A percentile compares a stretch with the other conserved stretches of the same genome.
These are phyloP conservation scores for Trichogramma pretiosum DNA, from an alignment of 1,140 invertebrate genomes.

Conservation along the genomic window DNA sequence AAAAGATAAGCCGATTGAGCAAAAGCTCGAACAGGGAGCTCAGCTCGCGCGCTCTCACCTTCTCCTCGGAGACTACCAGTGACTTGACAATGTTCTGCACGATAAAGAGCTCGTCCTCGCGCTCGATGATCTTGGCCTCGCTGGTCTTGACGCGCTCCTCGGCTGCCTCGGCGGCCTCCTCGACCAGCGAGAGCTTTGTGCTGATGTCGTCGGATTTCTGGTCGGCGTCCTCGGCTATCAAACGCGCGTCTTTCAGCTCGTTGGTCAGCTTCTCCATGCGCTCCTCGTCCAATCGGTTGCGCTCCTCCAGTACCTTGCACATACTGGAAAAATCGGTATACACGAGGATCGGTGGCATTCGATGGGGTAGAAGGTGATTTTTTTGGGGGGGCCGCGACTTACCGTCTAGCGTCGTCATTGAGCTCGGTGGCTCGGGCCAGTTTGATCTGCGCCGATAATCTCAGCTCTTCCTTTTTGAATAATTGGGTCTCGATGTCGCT, in stretches of 20 bases:
- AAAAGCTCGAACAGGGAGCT: too few relatives aligned
- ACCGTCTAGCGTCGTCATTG: conserved; percentile 77
- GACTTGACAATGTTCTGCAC: conserved; percentile 45
- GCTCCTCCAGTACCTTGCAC: conserved; percentile 71
- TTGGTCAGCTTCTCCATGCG: conserved; percentile 63
- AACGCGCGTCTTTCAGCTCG: conserved; percentile 69
- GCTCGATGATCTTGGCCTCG: conserved; percentile 57
- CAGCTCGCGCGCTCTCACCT: too few relatives aligned
- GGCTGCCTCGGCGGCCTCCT: conserved; percentile 79
- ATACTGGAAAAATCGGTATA: conserved; percentile 60
- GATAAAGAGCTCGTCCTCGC: conserved; percentile 44
- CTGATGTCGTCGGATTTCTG: conserved; percentile 78
- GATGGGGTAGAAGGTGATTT: not conserved
- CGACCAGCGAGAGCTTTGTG: conserved; percentile 81
- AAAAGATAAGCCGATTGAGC: not conserved
- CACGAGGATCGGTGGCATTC: not conserved
- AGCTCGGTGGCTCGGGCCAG: conserved; percentile 70
- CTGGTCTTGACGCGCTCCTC: conserved; percentile 82
- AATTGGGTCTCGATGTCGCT: conserved; percentile 72
- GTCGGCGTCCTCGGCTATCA: conserved; percentile 73
- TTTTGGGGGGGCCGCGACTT: not conserved
- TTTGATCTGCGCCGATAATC: conserved; percentile 60
- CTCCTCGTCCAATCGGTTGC: conserved; percentile 66
- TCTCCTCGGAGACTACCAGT: conserved; percentile 42
- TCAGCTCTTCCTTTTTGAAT: conserved; percentile 68